Evolutionary conservation across 1,140 invertebrate species (phyloP).

Genomic region (fruit fly (Drosophila melanogaster)): Release_6_plus_ISO1_MT NT_037436.4:14481501-14482000

Average conservation of each 20-base stretch:
- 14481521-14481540: slow-evolving; percentile 75
- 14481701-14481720: slow-evolving; percentile 54
- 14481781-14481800: slow-evolving; percentile 22
- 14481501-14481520: slow-evolving; percentile 82
- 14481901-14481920: too few species aligned
- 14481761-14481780: slow-evolving; percentile 18
- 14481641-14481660: neutral
- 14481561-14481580: slow-evolving; percentile 16
- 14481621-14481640: slow-evolving; percentile 44
- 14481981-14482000: neutral
- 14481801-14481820: too few species aligned
- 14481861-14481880: too few species aligned
- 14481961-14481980: too few species aligned
- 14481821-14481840: too few species aligned
- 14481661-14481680: slow-evolving; percentile 6
- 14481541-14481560: slow-evolving; percentile 62
- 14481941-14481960: too few species aligned
- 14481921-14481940: too few species aligned
- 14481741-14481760: slow-evolving; percentile 19
- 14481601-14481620: slow-evolving; percentile 38
- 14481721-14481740: slow-evolving; percentile 55
- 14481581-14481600: slow-evolving; percentile 12
- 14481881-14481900: too few species aligned
- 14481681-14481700: slow-evolving; percentile 5
- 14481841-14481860: too few species aligned